A percentile compares a stretch with the other conserved stretches of the same genome.
Evolutionary conservation across 2,113 vertebrate species (phyloP).

Genomic region (Tragelaphus strepsiceros): DNA sequence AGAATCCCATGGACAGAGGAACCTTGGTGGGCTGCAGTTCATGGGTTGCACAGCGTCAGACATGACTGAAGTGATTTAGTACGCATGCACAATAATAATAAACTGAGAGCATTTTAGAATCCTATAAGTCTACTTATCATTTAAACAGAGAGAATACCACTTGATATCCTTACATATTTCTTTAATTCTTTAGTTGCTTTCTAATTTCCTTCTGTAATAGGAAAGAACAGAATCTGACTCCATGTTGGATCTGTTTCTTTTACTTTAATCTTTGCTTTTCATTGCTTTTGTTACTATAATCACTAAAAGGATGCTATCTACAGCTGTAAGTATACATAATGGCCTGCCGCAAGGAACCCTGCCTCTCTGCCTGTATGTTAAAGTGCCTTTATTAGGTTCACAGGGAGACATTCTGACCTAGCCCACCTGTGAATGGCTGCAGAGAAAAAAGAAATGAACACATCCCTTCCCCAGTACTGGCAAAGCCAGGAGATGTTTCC

Average conservation of each 20-base stretch:
- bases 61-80: not conserved
- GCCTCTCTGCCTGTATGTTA: not conserved
- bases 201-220: not conserved
- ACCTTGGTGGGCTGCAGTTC: not conserved
- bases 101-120: slow-evolving; percentile 5
- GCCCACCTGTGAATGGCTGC: not conserved
- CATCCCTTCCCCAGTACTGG: not conserved
- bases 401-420: not conserved
- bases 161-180: not conserved
- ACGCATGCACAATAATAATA: not conserved
- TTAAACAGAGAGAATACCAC: not conserved
- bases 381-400: not conserved
- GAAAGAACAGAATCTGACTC: not conserved
- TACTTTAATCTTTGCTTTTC: not conserved
- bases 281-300: not conserved
- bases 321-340: not conserved
- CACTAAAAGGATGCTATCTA: not conserved
- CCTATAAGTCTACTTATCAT: not conserved
- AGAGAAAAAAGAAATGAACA: not conserved
- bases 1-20: not conserved
- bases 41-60: not conserved
- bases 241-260: not conserved
- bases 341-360: not conserved
- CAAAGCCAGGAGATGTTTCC: not conserved
- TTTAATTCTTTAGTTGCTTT: slow-evolving; percentile 16